These are phyloP conservation scores for Agriotes lineatus DNA, from an alignment of 2,888 invertebrate genomes.

Conservation along the genomic window DNA sequence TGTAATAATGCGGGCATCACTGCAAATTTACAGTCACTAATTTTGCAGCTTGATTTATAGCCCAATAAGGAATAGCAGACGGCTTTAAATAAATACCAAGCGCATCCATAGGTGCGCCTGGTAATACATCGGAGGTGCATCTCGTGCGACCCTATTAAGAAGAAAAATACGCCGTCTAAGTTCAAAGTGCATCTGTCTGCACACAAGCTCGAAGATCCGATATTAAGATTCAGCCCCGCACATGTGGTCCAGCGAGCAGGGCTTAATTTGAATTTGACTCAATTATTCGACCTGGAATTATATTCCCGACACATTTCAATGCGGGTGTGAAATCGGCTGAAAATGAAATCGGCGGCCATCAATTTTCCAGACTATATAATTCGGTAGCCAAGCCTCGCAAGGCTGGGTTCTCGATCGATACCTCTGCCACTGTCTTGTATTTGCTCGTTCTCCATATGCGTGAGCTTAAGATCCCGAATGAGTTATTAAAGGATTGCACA, in stretches of 20 bases:
- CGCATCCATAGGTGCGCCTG: no score
- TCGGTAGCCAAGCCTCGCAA: conserved; percentile 50
- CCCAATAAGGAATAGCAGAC: no score
- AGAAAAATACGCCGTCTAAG: not conserved
- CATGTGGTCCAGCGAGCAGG: conserved; percentile 48
- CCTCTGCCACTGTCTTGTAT: conserved; percentile 40
- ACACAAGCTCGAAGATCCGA: not conserved
- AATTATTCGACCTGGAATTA: conserved; percentile 62
- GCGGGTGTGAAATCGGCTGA: conserved; percentile 64
- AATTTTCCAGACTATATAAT: conserved; percentile 64
- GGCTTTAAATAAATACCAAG: no score
- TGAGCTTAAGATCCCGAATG: conserved; percentile 49
- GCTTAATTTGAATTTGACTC: conserved; percentile 62
- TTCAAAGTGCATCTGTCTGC: not conserved
- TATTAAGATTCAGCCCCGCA: not conserved
- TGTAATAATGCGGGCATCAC: no score
- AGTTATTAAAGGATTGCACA: conserved; percentile 51
- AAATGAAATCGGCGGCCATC: conserved; percentile 65
- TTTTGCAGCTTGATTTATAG: no score
- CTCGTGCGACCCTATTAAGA: not conserved
- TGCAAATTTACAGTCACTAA: no score
- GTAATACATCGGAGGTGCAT: not conserved
- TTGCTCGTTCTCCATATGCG: conserved; percentile 44
- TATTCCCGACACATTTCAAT: conserved; percentile 62
- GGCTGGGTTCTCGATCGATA: conserved; percentile 41